Evolutionary conservation across 1,140 invertebrate species (phyloP).

Genomic region (Lordiphosa mommai): DNA sequence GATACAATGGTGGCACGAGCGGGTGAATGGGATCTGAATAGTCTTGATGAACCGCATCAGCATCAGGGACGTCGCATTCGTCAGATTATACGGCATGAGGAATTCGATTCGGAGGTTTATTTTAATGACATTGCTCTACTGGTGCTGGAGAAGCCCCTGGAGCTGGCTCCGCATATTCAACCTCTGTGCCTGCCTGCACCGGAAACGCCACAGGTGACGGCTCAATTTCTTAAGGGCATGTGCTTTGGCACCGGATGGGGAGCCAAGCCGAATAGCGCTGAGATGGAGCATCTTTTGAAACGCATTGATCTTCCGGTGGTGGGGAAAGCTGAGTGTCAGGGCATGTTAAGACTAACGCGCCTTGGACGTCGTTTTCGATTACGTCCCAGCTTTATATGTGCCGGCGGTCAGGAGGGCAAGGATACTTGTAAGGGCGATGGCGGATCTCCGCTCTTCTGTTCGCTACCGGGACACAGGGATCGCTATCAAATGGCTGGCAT

Average conservation of each 20-base stretch:
- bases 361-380: slow-evolving; percentile 84
- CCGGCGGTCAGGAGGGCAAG: slow-evolving; percentile 84
- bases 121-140: slow-evolving; percentile 87
- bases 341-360: slow-evolving; percentile 80
- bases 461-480: slow-evolving; percentile 77
- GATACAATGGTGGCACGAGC: slow-evolving; percentile 80
- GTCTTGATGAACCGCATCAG: slow-evolving; percentile 76
- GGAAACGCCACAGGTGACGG: slow-evolving; percentile 42
- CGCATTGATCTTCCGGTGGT: slow-evolving; percentile 84
- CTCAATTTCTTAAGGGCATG: slow-evolving; percentile 12
- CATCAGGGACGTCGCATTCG: slow-evolving; percentile 85
- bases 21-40: slow-evolving; percentile 88
- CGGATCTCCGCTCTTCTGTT: slow-evolving; percentile 84
- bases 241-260: slow-evolving; percentile 86
- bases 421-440: slow-evolving; percentile 86
- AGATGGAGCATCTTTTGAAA: slow-evolving; percentile 80
- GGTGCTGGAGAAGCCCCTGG: slow-evolving; percentile 83
- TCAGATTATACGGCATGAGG: slow-evolving; percentile 81
- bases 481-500: slow-evolving; percentile 83
- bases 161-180: slow-evolving; percentile 84
- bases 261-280: slow-evolving; percentile 84
- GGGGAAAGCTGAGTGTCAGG: slow-evolving; percentile 81
- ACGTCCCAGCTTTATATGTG: slow-evolving; percentile 82
- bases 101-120: slow-evolving; percentile 80
- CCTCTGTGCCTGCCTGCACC: slow-evolving; percentile 85